A percentile compares a stretch with the other conserved stretches of the same genome.
These are phyloP conservation scores for Labia minor DNA, from an alignment of 2,888 invertebrate species.

Conservation along the genomic window DNA sequence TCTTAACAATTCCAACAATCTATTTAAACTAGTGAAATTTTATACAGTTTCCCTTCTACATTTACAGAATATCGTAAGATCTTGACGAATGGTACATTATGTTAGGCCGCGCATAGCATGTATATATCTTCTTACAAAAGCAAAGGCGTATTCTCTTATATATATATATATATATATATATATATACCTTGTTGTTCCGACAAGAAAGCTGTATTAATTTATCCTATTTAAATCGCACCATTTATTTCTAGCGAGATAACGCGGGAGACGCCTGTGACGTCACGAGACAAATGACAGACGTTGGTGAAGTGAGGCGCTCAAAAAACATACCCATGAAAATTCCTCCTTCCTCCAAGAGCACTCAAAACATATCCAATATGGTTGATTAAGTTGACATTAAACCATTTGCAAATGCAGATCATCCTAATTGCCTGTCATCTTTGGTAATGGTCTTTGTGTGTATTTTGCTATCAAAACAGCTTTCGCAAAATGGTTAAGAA, in stretches of 20 bases:
- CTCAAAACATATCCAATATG: not conserved
- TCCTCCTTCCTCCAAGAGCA: too few relatives aligned
- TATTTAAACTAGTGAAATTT: not conserved
- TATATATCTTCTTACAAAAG: not conserved
- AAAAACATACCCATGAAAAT: not conserved
- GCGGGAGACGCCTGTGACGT: not conserved
- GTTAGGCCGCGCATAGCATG: not conserved
- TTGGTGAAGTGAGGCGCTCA: not conserved
- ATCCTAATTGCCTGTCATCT: not conserved
- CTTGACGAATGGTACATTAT: not conserved
- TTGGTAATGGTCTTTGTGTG: too few relatives aligned
- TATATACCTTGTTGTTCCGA: not conserved
- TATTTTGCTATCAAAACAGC: too few relatives aligned
- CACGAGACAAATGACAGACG: constrained; percentile 6
- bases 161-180: not conserved
- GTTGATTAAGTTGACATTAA: not conserved
- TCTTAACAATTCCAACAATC: not conserved
- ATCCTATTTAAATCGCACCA: constrained; percentile 8
- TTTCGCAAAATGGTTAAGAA: too few relatives aligned
- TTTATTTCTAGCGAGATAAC: not conserved
- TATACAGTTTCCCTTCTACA: not conserved
- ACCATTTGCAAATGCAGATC: not conserved
- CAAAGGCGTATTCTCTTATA: not conserved
- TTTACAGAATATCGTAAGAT: not conserved
- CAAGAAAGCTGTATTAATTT: constrained; percentile 13